These are phyloP conservation scores for Callithrix jacchus DNA, from an alignment of 2,113 vertebrate species.

Conservation along the genomic window DNA sequence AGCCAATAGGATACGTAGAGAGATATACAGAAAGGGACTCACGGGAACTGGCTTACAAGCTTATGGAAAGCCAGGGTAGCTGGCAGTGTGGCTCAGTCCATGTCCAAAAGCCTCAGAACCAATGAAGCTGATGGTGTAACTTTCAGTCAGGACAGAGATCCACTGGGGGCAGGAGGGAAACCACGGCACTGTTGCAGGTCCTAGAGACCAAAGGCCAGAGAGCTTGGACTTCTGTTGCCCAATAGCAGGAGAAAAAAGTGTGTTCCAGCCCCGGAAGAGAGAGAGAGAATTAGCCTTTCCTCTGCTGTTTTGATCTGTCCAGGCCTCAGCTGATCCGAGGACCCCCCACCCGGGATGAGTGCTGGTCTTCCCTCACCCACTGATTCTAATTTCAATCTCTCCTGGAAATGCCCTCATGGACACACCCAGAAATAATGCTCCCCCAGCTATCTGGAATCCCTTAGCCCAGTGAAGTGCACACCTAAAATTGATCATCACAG, in stretches of 20 bases:
- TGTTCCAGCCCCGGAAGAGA: background rate
- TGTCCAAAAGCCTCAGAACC: background rate
- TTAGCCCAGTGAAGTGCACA: background rate
- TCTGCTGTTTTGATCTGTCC: background rate
- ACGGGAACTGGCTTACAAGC: no score
- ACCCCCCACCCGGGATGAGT: rapidly evolving
- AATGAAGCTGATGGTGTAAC: no score
- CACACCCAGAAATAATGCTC: no score
- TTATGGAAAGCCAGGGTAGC: background rate
- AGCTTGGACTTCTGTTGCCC: background rate
- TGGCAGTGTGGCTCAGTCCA: background rate
- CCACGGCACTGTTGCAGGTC: background rate
- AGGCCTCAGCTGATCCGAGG: background rate
- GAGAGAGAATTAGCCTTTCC: background rate
- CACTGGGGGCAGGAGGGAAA: rapidly evolving
- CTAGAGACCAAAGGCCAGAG: background rate
- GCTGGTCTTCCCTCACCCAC: background rate
- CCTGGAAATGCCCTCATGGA: background rate
- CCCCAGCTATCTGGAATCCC: background rate
- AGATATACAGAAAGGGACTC: background rate
- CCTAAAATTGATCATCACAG: no score
- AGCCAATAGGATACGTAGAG: background rate
- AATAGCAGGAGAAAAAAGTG: background rate
- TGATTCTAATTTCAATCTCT: background rate
- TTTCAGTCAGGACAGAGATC: no score